Evolutionary conservation across 2,113 vertebrate genomes (phyloP), one percentile per base, ranked within the genome.

Genomic region (Octodon degus): DNA sequence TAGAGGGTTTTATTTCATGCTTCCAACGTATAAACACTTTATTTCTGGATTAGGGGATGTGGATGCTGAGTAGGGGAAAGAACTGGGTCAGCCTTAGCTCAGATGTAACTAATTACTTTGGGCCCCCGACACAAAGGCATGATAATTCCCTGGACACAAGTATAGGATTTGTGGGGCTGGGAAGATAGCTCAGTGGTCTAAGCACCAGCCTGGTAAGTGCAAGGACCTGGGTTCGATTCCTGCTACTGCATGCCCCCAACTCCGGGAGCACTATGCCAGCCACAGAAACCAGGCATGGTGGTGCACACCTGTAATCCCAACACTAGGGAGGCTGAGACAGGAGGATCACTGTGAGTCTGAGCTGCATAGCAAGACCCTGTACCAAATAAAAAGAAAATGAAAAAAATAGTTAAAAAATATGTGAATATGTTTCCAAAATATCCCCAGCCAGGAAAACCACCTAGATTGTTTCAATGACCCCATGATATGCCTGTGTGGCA

Each of bases 1-100:
- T 34, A 83, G 62, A 92, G 53, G 58, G n/a, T 67, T 93, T 62
- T 40, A n/a, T 53, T 91, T 95, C 60, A 80, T 76, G 47, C 77
- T 67, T 70, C 62, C 17, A 62, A 32, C 4, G 58, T 85, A 47
- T 0, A 70, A 43, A 53, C 17, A 27, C 43, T 65, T 76, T 47
- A 40, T 58, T 95, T 88, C 91, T 86, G 62, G 47, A 77, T 86
- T 94, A 87, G 32, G 37, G 27, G 65, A 63, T 32, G 0, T 19
- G 24, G 25, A 19, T 89, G 30, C 72, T 58, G 79, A 77, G 10
- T 32, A 86, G 34, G 53, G 91, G 60, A 43, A 6, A 7, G 19
- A 53, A 6, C 3, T 7, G 19, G 19, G 27, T 70, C 25, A 76
- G 5, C 67, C 53, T 65, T 37, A 65, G 24, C 24, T 24, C 93